Evolutionary conservation across 2,113 vertebrate genomes (phyloP).

Genomic region (Chionodraco myersi): DNA sequence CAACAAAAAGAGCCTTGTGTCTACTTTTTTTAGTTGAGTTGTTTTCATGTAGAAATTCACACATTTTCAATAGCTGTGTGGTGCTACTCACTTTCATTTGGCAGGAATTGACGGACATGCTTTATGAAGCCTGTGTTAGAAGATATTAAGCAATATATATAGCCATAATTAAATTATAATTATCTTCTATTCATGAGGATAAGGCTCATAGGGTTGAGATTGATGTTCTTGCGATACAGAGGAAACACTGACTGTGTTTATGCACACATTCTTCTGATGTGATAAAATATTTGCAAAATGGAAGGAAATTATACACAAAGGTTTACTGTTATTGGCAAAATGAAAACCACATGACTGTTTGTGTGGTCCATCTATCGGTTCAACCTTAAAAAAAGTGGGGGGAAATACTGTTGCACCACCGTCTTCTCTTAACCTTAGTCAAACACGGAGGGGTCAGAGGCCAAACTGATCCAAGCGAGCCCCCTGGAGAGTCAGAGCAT

Average conservation of each 20-base stretch:
- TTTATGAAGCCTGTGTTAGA: neutral
- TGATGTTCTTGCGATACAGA: too few relatives aligned
- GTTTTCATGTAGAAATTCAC: neutral
- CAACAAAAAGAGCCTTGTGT: conserved; percentile 39
- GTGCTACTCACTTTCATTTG: neutral
- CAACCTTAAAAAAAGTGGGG: neutral
- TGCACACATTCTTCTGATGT: neutral
- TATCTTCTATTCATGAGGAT: neutral
- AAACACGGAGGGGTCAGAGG: conserved; percentile 33
- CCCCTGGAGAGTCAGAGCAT: neutral
- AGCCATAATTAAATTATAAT: neutral
- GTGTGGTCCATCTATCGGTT: neutral
- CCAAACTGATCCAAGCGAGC: neutral
- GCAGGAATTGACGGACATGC: neutral
- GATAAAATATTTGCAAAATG: neutral
- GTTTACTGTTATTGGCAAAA: neutral
- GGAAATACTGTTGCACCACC: neutral
- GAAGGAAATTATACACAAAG: neutral
- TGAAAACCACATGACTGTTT: neutral
- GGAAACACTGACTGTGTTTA: neutral
- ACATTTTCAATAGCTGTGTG: neutral
- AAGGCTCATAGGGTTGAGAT: neutral
- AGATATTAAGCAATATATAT: neutral
- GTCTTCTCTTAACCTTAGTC: conserved; percentile 22
- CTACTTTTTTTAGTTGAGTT: neutral